Percentiles rank a stretch among this genome's conserved stretches.
Conservation (phyloP, 1,140 invertebrate genomes). For the Aphelenchoides avenae region DNA sequence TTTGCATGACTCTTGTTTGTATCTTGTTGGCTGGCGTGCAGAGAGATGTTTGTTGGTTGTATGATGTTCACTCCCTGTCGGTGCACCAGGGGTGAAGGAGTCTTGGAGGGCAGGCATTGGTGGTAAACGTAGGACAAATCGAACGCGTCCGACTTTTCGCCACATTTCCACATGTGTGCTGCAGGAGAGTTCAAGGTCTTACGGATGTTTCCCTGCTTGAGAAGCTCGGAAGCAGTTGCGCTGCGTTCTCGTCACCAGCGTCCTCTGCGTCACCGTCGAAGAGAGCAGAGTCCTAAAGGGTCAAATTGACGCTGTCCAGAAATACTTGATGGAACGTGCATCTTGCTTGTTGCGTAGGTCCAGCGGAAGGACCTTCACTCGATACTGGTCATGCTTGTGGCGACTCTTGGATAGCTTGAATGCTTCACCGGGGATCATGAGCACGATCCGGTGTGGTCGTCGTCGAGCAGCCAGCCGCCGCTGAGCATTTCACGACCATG, state of each 20-base stretch:
- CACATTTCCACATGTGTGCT: too few species aligned
- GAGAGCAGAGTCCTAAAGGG: not conserved
- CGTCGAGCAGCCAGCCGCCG: conserved; percentile 51
- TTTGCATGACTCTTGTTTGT: too few species aligned
- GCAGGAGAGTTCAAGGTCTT: too few species aligned
- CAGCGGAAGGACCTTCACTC: conserved; percentile 47
- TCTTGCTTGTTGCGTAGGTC: conserved; percentile 50
- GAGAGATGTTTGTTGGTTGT: too few species aligned
- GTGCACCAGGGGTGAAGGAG: too few species aligned
- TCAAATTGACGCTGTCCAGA: conserved; percentile 4
- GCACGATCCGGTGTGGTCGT: conserved; percentile 49
- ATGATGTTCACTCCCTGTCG: too few species aligned
- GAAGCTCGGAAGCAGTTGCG: conserved; percentile 44
- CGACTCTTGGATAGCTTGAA: conserved; percentile 56
- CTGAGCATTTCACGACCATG: conserved; percentile 48
- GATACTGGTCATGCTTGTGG: conserved; percentile 40
- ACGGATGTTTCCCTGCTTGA: conserved; percentile 49
- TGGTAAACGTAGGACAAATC: too few species aligned
- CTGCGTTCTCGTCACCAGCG: conserved; percentile 17
- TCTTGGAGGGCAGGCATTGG: too few species aligned
- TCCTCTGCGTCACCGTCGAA: conserved; percentile 30
- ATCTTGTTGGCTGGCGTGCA: too few species aligned
- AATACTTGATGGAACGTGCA: conserved; percentile 5
- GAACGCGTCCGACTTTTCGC: too few species aligned
- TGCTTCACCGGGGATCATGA: conserved; percentile 49